Conservation (phyloP, 2,888 invertebrate species). For the Mesoligia furuncula region DNA sequence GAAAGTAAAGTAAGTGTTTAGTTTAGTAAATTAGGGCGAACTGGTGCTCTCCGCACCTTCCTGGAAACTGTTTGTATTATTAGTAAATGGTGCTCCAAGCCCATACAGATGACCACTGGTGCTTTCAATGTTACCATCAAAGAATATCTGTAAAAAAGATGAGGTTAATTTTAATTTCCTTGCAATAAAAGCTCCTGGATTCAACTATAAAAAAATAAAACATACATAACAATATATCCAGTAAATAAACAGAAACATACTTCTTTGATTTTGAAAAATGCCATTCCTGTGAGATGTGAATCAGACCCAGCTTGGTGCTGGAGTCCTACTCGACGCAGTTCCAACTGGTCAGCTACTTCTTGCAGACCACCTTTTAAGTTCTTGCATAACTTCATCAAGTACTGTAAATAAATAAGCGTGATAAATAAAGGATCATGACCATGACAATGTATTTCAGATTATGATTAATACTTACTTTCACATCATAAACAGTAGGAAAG, state of each 20-base stretch:
- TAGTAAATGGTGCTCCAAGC: constrained; percentile 96
- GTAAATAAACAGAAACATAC: constrained; percentile 61
- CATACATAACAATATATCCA: not conserved
- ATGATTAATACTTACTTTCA: constrained; percentile 93
- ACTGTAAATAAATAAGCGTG: constrained; percentile 86
- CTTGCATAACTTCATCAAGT: constrained; percentile 99
- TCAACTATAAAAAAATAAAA: not conserved
- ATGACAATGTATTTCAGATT: not conserved
- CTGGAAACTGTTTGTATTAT: constrained; percentile 93
- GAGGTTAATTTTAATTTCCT: not conserved
- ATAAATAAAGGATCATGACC: not conserved
- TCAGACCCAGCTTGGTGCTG: constrained; percentile 99
- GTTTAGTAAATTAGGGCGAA: constrained; percentile 60
- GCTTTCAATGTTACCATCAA: constrained; percentile 99
- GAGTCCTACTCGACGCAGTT: constrained; percentile 97
- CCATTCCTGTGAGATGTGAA: constrained; percentile 98
- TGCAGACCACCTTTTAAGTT: constrained; percentile 99
- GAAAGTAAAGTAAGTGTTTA: constrained; percentile 59
- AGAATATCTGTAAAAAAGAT: constrained; percentile 95
- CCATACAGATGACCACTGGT: constrained; percentile 99
- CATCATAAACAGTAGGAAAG: constrained; percentile 99
- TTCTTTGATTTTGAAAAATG: constrained; percentile 94
- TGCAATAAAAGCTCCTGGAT: not conserved
- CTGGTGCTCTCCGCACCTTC: constrained; percentile 92
- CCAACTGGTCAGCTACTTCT: constrained; percentile 98